Evolutionary conservation across 2,797 vertebrate species (phyloP).

Genomic region (Bryconaethiops microstoma): DNA sequence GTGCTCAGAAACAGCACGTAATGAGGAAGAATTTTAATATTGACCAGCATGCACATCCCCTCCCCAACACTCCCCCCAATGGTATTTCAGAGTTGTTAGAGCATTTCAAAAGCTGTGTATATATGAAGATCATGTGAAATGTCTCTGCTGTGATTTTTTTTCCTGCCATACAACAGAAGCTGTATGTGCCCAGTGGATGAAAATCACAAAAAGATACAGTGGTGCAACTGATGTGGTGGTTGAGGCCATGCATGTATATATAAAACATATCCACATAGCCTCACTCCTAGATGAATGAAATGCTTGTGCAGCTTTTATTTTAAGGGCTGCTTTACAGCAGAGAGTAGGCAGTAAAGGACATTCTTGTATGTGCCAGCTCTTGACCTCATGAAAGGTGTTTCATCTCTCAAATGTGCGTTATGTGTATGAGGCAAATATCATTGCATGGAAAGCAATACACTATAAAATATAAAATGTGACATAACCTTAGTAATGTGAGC

Average conservation of each 20-base stretch:
- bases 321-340: background rate
- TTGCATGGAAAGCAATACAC: background rate
- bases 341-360: background rate
- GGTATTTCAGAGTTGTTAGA: conserved; percentile 21
- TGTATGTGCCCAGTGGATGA: background rate
- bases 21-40: conserved; percentile 45
- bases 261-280: background rate
- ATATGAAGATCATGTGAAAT: no score
- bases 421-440: background rate
- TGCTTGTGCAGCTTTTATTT: background rate
- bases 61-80: background rate
- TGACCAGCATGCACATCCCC: conserved; percentile 32
- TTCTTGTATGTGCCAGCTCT: conserved; percentile 20
- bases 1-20: conserved; percentile 42
- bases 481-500: no score
- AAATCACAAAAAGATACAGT: background rate
- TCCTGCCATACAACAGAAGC: background rate
- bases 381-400: conserved; percentile 42
- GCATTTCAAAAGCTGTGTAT: background rate
- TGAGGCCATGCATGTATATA: background rate
- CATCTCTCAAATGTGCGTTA: conserved; percentile 15
- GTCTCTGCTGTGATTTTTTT: no score
- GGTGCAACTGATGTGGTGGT: background rate
- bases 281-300: background rate
- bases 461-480: no score